A percentile compares a stretch with the other conserved stretches of the same genome.
phyloP scores from a whole-genome alignment of 2,113 vertebrate species.

The Gracilinanus agilis region DNA sequence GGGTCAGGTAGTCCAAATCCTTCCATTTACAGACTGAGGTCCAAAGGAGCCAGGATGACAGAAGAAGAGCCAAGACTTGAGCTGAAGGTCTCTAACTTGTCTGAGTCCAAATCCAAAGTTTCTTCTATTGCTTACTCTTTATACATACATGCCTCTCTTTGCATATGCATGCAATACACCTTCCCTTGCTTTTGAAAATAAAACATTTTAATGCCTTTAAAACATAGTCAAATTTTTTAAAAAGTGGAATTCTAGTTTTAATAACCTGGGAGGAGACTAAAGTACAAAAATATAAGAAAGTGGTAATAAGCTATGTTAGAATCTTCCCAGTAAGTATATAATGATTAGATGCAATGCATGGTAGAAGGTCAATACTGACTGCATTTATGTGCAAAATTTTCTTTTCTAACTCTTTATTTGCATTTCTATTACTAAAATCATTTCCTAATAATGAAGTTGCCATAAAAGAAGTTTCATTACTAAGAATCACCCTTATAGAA shows the following conservation, averaged over 20 bases:
- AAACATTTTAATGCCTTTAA: slow-evolving; percentile 67
- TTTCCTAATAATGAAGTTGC: slow-evolving; percentile 78
- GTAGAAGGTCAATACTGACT: slow-evolving; percentile 70
- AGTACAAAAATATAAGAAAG: slow-evolving; percentile 62
- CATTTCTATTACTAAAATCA: slow-evolving; percentile 75
- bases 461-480: slow-evolving; percentile 69
- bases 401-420: slow-evolving; percentile 71
- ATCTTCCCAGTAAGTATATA: slow-evolving; percentile 56
- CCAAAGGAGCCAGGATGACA: not conserved
- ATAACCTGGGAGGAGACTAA: slow-evolving; percentile 59
- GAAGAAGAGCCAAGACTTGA: not conserved
- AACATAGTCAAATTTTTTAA: slow-evolving; percentile 64
- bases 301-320: slow-evolving; percentile 58
- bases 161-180: not conserved
- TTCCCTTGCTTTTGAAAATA: not conserved
- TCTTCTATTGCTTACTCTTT: not conserved
- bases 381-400: slow-evolving; percentile 58
- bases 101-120: not conserved
- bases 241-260: slow-evolving; percentile 65
- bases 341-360: slow-evolving; percentile 59
- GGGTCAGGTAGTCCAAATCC: not conserved
- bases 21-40: not conserved
- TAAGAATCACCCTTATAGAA: slow-evolving; percentile 68
- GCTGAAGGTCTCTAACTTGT: not conserved
- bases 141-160: not conserved